phyloP scores from a whole-genome alignment of 2,888 invertebrate species.

The Elgonia sp. region DNA sequence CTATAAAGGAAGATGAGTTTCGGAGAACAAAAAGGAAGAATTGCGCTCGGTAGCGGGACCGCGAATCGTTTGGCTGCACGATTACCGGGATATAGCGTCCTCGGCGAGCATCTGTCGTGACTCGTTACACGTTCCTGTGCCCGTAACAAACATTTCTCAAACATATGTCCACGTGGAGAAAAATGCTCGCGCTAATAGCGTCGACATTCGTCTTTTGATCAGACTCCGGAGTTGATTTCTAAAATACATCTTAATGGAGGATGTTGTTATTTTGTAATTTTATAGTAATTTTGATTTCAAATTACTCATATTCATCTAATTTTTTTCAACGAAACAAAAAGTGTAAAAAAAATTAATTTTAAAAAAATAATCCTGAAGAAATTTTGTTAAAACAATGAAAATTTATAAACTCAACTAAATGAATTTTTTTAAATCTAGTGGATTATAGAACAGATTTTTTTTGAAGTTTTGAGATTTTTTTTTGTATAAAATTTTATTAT shows the following conservation, averaged over 20 bases:
- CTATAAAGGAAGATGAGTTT: conserved; percentile 16
- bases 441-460: no score
- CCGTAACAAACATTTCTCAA: conserved; percentile 81
- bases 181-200: conserved; percentile 67
- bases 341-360: no score
- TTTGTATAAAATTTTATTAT: no score
- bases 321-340: background rate
- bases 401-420: no score
- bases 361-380: background rate
- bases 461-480: no score
- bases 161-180: conserved; percentile 80
- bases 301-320: no score
- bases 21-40: conserved; percentile 68
- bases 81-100: conserved; percentile 60
- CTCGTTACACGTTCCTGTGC: conserved; percentile 80
- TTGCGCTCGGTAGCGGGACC: conserved; percentile 74
- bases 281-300: no score
- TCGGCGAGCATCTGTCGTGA: conserved; percentile 84
- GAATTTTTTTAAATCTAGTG: no score
- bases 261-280: conserved; percentile 37
- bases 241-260: conserved; percentile 55
- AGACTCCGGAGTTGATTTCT: conserved; percentile 60
- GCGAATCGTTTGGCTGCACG: conserved; percentile 77
- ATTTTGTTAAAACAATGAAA: no score
- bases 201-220: conserved; percentile 62